Evolutionary conservation across 2,888 invertebrate genomes (phyloP).

Genomic region (Allophyes oxyacanthae): DNA sequence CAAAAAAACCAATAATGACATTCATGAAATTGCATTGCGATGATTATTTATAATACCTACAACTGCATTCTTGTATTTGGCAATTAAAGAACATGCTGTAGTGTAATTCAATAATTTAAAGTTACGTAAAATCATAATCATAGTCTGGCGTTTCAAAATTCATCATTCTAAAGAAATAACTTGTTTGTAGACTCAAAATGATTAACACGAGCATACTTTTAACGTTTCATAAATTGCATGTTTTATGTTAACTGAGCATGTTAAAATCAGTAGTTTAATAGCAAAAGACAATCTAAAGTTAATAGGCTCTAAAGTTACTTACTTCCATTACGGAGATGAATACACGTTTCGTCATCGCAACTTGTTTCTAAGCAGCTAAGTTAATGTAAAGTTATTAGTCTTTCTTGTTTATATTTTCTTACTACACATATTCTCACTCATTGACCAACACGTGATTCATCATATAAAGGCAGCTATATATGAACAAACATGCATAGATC

Average conservation of each 20-base stretch:
- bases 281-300: slow-evolving; percentile 47
- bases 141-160: slow-evolving; percentile 37
- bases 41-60: slow-evolving; percentile 27
- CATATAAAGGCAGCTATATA: slow-evolving; percentile 14
- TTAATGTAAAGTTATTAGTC: slow-evolving; percentile 54
- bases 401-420: slow-evolving; percentile 56
- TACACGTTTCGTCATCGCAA: slow-evolving; percentile 41
- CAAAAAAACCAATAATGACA: slow-evolving; percentile 32
- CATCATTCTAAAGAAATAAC: slow-evolving; percentile 30
- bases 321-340: slow-evolving; percentile 42
- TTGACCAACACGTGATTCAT: slow-evolving; percentile 55
- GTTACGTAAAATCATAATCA: slow-evolving; percentile 29
- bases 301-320: slow-evolving; percentile 45
- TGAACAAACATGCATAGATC: slow-evolving; percentile 20
- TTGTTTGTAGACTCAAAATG: slow-evolving; percentile 17
- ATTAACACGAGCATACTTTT: slow-evolving; percentile 32
- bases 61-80: slow-evolving; percentile 25
- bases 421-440: slow-evolving; percentile 46
- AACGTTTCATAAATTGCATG: slow-evolving; percentile 24
- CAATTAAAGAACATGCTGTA: slow-evolving; percentile 14
- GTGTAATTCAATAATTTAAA: slow-evolving; percentile 30
- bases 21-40: slow-evolving; percentile 23
- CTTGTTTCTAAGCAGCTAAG: slow-evolving; percentile 39
- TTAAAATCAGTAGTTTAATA: slow-evolving; percentile 47
- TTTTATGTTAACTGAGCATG: slow-evolving; percentile 21